phyloP scores from a whole-genome alignment of 2,888 invertebrate genomes.

The Nomada hirtipes region DNA sequence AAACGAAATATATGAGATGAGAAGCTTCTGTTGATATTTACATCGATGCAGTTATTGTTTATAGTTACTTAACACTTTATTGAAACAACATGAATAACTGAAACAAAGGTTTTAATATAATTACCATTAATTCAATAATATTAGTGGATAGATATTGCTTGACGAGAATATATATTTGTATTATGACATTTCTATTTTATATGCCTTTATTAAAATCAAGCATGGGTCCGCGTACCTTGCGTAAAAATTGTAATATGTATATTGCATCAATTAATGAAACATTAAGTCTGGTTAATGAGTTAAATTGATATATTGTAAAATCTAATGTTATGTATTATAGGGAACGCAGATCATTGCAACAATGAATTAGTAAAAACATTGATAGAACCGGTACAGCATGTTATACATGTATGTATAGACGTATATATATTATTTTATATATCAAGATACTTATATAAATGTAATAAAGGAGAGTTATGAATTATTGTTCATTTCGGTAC shows the following conservation, averaged over 20 bases:
- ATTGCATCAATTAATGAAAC: background rate
- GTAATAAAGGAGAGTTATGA: background rate
- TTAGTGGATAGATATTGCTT: background rate
- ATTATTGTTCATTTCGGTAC: background rate
- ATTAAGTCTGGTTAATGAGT: background rate
- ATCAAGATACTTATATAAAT: background rate
- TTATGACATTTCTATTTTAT: background rate
- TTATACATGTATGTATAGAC: slow-evolving; percentile 60
- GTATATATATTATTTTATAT: slow-evolving; percentile 4
- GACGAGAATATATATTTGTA: background rate
- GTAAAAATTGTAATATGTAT: background rate
- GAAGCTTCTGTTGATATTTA: slow-evolving; percentile 26
- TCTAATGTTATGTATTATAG: slow-evolving; percentile 44
- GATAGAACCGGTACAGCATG: slow-evolving; percentile 60
- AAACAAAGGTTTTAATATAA: background rate
- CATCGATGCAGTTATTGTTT: slow-evolving; percentile 32
- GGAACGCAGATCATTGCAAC: slow-evolving; percentile 63
- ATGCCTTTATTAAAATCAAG: background rate
- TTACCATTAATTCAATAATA: background rate
- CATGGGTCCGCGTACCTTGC: background rate
- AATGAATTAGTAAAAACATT: slow-evolving; percentile 65
- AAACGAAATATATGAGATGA: background rate
- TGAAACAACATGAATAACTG: background rate
- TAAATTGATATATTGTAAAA: background rate
- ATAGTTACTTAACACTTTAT: slow-evolving; percentile 13